These are phyloP conservation scores for Nycticorax nycticorax DNA, from an alignment of 2,113 vertebrate genomes.

Conservation along the genomic window DNA sequence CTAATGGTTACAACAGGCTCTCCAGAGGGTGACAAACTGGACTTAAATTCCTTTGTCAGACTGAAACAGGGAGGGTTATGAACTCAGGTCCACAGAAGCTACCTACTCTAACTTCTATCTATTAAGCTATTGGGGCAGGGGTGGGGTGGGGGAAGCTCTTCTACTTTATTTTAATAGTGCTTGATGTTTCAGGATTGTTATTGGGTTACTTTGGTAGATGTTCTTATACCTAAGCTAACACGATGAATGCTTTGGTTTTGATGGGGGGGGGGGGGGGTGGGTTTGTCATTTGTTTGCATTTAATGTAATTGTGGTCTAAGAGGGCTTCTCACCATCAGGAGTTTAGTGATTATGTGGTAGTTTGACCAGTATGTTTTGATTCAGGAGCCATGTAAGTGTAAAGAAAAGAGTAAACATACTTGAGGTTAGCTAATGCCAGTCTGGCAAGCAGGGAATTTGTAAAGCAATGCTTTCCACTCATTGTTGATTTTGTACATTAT, in stretches of 20 bases:
- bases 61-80: background rate
- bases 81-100: background rate
- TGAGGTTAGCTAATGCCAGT: background rate
- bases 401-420: background rate
- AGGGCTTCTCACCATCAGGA: background rate
- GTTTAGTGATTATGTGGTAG: background rate
- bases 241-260: background rate
- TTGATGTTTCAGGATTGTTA: background rate
- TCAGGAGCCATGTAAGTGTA: background rate
- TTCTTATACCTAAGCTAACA: background rate
- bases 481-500: background rate
- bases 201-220: background rate
- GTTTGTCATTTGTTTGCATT: background rate
- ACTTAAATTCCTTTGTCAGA: constrained; percentile 20
- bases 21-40: background rate
- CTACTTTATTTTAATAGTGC: background rate
- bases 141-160: background rate
- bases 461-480: background rate
- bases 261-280: too few relatives aligned
- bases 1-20: constrained; percentile 9
- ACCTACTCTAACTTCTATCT: background rate
- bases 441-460: background rate
- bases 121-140: background rate
- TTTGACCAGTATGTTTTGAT: background rate
- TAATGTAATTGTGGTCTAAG: background rate